Percentiles rank a stretch among this genome's conserved stretches.
These are phyloP conservation scores for Mizuhopecten yessoensis DNA, from an alignment of 1,140 invertebrate species.

Conservation along the genomic window DNA sequence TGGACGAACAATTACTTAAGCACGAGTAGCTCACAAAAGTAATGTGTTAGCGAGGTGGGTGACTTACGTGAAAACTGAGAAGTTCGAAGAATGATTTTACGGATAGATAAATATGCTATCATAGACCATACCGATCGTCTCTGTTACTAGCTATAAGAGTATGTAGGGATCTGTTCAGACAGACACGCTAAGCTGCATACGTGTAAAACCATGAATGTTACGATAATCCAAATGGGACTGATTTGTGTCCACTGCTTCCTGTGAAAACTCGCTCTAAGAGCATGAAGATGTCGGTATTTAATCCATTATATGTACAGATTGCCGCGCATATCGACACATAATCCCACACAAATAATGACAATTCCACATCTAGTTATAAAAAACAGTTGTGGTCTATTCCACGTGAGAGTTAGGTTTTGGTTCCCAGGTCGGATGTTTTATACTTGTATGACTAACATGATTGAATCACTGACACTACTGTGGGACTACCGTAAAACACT, in stretches of 20 bases:
- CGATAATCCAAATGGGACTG: background rate
- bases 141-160: background rate
- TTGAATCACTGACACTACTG: background rate
- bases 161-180: background rate
- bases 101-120: slow-evolving; percentile 35
- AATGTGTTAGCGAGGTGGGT: slow-evolving; percentile 36
- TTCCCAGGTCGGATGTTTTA: background rate
- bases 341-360: background rate
- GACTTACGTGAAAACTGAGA: slow-evolving; percentile 34
- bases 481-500: background rate
- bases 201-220: background rate
- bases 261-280: background rate
- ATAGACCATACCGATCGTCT: background rate
- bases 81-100: slow-evolving; percentile 39
- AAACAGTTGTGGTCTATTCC: background rate
- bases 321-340: background rate
- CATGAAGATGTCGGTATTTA: no score
- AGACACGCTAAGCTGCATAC: slow-evolving; percentile 31
- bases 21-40: slow-evolving; percentile 25
- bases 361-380: background rate
- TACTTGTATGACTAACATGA: background rate
- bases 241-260: background rate
- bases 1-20: slow-evolving; percentile 29
- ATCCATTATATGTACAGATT: background rate
- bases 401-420: no score